Conservation (phyloP, 2,113 vertebrate species). For the Numida meleagris region DNA sequence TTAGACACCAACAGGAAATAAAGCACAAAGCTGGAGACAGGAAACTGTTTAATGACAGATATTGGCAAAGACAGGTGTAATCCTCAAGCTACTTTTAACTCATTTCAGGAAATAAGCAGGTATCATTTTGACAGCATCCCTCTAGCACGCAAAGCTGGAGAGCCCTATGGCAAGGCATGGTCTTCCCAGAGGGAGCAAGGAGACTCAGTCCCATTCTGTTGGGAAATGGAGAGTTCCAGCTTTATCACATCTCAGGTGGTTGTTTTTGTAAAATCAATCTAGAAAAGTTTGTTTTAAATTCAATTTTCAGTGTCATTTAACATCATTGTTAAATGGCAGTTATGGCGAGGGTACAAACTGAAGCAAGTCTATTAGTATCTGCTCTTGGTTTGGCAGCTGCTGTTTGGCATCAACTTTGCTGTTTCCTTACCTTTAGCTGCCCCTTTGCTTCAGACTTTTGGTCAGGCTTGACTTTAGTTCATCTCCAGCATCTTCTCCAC, state of each 20-base stretch:
- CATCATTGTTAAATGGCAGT: background rate
- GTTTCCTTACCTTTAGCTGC: background rate
- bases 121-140: slow-evolving; percentile 16
- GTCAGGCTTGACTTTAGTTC: background rate
- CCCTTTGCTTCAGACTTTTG: background rate
- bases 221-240: background rate
- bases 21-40: slow-evolving; percentile 8
- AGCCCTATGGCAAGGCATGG: background rate
- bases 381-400: background rate
- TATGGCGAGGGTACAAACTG: background rate
- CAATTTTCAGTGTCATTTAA: background rate
- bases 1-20: slow-evolving; percentile 37
- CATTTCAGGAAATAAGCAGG: slow-evolving; percentile 14
- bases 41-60: slow-evolving; percentile 36
- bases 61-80: slow-evolving; percentile 41
- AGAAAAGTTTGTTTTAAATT: background rate
- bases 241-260: background rate
- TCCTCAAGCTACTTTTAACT: slow-evolving; percentile 38
- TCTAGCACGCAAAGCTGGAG: background rate
- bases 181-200: background rate
- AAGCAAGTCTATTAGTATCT: background rate
- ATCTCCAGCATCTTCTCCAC: background rate
- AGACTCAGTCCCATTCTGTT: background rate
- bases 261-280: background rate
- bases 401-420: background rate